A percentile compares a stretch with the other conserved stretches of the same genome.
phyloP scores from a whole-genome alignment of 2,888 invertebrate genomes.

The Epirrita christyi region DNA sequence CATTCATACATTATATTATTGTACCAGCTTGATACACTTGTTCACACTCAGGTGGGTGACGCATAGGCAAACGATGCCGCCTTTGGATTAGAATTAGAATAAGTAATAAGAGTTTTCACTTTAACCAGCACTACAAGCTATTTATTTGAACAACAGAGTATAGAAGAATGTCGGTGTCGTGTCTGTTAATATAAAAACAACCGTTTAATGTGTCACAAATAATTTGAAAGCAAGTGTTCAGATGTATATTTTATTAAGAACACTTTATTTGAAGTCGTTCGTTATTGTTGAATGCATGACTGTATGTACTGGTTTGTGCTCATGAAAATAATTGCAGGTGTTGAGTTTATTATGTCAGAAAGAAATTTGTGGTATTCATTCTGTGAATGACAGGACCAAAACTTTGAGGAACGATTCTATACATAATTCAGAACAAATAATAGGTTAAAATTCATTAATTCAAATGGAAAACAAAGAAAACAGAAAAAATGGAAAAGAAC shows the following conservation, averaged over 20 bases:
- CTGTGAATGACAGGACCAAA: too few species aligned
- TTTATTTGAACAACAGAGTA: too few species aligned
- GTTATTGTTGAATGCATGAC: too few species aligned
- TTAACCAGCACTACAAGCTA: too few species aligned
- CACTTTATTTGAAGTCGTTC: background rate
- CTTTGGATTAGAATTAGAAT: background rate
- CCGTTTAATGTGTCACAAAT: background rate
- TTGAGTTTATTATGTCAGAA: too few species aligned
- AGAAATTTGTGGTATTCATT: too few species aligned
- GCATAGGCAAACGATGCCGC: constrained; percentile 35
- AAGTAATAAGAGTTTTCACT: background rate
- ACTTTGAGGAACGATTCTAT: too few species aligned
- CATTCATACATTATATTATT: constrained; percentile 52
- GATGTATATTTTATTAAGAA: constrained; percentile 12
- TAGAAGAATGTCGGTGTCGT: background rate
- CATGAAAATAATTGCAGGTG: background rate
- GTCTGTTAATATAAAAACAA: background rate
- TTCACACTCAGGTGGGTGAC: constrained; percentile 54
- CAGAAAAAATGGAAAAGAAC: too few species aligned
- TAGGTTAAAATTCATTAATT: too few species aligned
- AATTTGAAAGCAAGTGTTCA: constrained; percentile 47
- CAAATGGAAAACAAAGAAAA: too few species aligned
- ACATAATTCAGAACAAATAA: too few species aligned
- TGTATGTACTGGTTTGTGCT: too few species aligned
- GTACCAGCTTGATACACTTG: constrained; percentile 63